Base-by-base conservation (phyloP, 1,140 invertebrate species). In the Caenorhabditis tropicalis region DNA sequence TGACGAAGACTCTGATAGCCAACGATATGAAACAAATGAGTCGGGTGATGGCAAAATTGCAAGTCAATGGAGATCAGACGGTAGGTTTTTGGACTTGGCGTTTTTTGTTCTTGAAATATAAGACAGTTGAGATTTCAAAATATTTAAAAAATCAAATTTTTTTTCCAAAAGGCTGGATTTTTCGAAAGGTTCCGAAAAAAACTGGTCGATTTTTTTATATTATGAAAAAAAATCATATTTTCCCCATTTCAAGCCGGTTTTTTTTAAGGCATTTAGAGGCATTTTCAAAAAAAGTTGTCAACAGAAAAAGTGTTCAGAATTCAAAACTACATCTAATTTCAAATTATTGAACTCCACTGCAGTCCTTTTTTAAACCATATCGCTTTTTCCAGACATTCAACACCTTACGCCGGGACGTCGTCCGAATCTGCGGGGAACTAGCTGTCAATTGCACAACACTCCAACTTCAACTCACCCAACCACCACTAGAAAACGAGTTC, bases 1-100 rank as follows among this genome's bases (percentile, higher is more conserved):
- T 79, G 43, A 84, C 83, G 46, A 65, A 84, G 39, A 58, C 83
- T 19, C 43, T 84, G 51, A 84, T 84, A 48, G 70, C 58, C 2
- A 84, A 84, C 46, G 83, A 84, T 39, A 84, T 84, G 83, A 84
- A 51, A 43, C 83, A 84, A 29, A 84, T 84, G 83, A 80, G 70
- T 58, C 58, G 65, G n/a, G 83, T 65, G 15, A 80, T 84, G 58
- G 58, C 39, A 16, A 84, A 80, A 29, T 65, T 82, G 16, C 31
- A 58, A 15, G 60, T 46, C 3, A 43, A 70, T 29, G 60, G 56
- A 65, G 33, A 82, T 7, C 36, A 43, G 39, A 31, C 56, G 43
- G 82, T 82, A 43, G 29, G 56, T 82, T 82, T n/a, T 36, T 29
- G 4, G 56, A 43, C 12, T 43, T 43, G 5, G 39, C 39, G 39